Percentiles rank a stretch among this genome's conserved stretches.
Evolutionary conservation across 2,888 invertebrate species (phyloP).

Genomic region (Eupithecia exiguata): DNA sequence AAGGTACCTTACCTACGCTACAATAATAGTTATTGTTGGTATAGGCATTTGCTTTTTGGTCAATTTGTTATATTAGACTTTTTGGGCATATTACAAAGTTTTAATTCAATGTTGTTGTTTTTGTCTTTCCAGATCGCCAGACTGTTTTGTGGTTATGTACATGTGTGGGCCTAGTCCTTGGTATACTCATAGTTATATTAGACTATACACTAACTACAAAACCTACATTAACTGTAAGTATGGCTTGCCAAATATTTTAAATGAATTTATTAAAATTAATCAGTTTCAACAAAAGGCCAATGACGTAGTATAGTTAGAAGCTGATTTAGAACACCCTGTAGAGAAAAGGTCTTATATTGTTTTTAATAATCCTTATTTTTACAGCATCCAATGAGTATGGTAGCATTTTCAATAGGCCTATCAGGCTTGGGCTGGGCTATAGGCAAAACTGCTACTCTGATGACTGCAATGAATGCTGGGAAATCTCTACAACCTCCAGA

Average conservation of each 20-base stretch:
- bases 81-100: background rate
- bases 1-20: slow-evolving; percentile 72
- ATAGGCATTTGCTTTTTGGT: background rate
- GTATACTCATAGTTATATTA: slow-evolving; percentile 87
- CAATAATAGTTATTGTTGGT: background rate
- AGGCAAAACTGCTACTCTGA: slow-evolving; percentile 81
- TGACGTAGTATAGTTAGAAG: background rate
- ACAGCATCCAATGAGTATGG: slow-evolving; percentile 89
- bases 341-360: background rate
- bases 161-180: slow-evolving; percentile 88
- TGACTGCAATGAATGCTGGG: slow-evolving; percentile 71
- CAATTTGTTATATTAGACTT: background rate
- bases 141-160: slow-evolving; percentile 90
- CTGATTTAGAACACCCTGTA: background rate
- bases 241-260: slow-evolving; percentile 1
- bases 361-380: slow-evolving; percentile 50
- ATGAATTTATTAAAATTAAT: background rate
- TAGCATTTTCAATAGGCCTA: slow-evolving; percentile 86
- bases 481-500: slow-evolving; percentile 76
- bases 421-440: slow-evolving; percentile 87
- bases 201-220: slow-evolving; percentile 87
- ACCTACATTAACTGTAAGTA: slow-evolving; percentile 86
- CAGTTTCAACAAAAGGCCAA: too few relatives aligned
- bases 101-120: slow-evolving; percentile 7
- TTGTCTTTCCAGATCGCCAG: slow-evolving; percentile 86